Conservation (phyloP, 2,113 vertebrate species). For the Catharus fuscescens region DNA sequence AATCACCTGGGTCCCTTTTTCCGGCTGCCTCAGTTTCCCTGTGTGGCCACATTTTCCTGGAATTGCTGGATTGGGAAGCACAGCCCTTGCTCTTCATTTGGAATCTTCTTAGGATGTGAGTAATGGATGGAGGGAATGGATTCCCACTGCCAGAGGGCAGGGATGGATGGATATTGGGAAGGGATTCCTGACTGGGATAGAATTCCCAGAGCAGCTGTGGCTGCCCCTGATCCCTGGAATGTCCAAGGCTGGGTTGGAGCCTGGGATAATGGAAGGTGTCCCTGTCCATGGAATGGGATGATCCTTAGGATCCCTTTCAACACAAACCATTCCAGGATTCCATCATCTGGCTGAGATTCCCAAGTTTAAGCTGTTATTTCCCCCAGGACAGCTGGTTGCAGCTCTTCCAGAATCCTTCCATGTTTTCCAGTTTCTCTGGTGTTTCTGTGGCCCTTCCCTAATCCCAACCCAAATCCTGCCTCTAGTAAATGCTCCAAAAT, state of each 20-base stretch:
- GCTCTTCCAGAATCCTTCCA: not conserved
- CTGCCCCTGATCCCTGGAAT: not conserved
- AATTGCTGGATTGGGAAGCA: rapidly evolving
- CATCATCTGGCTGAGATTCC: not conserved
- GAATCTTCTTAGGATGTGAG: not conserved
- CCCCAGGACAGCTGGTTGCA: not conserved
- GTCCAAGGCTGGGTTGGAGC: rapidly evolving
- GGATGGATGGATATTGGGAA: not conserved
- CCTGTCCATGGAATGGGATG: not conserved
- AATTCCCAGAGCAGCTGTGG: not conserved
- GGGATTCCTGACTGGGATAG: not conserved
- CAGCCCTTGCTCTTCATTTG: rapidly evolving
- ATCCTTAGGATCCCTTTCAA: not conserved
- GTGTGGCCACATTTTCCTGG: not conserved
- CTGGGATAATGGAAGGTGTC: not conserved
- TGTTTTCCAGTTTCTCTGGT: rapidly evolving
- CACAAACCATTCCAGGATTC: not conserved
- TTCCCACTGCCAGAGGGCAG: not conserved
- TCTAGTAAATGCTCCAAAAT: not conserved
- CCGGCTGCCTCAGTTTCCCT: not conserved
- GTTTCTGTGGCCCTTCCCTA: no score
- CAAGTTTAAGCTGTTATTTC: not conserved
- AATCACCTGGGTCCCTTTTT: no score
- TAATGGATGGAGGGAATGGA: not conserved
- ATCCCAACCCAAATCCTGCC: not conserved